Percentiles rank a stretch among this genome's conserved stretches.
These are phyloP conservation scores for Drosophila triauraria DNA, from an alignment of 1,140 invertebrate species.

Conservation along the genomic window DNA sequence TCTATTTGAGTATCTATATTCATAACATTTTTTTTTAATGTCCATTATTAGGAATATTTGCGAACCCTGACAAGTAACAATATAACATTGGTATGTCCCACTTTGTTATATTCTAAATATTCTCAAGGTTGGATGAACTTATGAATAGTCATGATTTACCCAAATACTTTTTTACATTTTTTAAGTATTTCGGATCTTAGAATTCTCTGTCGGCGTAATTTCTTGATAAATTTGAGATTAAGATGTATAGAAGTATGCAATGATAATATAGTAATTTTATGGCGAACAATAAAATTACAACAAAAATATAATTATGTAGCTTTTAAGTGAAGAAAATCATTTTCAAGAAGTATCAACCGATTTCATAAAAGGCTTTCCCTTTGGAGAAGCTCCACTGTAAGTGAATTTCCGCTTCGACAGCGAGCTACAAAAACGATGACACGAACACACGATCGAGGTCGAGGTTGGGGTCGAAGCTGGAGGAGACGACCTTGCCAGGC, in stretches of 20 bases:
- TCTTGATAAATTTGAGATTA: no score
- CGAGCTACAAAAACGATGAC: constrained; percentile 42
- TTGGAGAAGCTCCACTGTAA: constrained; percentile 32
- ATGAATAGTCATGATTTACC: no score
- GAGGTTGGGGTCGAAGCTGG: constrained; percentile 9
- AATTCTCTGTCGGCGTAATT: no score
- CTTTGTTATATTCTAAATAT: no score
- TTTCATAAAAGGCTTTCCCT: background rate
- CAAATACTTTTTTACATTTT: background rate
- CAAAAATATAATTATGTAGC: no score
- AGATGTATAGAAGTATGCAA: background rate
- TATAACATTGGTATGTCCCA: no score
- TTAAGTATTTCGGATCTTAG: background rate
- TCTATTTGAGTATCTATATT: background rate
- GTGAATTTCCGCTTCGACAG: constrained; percentile 30
- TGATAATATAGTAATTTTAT: background rate
- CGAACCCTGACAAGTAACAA: background rate
- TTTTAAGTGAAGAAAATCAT: background rate
- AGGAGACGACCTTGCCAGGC: constrained; percentile 50
- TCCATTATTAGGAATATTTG: background rate
- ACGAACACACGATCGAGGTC: constrained; percentile 33
- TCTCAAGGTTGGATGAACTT: no score
- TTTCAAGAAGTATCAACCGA: no score
- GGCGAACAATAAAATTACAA: background rate
- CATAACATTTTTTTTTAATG: no score